Percentiles rank a stretch among this genome's conserved stretches.
Evolutionary conservation across 2,797 vertebrate species (phyloP).

Genomic region (Smutsia temminckii): DNA sequence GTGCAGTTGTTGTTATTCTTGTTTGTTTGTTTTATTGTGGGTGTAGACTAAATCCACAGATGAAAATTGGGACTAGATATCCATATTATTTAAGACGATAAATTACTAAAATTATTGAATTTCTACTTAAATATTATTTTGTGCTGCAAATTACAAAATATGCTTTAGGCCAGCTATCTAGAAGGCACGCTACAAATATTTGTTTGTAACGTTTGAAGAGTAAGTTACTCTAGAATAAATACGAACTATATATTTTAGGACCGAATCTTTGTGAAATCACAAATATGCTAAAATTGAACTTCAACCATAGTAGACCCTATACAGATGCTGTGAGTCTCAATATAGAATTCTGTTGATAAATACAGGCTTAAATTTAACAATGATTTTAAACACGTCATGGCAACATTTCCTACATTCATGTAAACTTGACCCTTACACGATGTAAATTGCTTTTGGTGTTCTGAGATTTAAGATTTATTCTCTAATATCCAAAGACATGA

Average conservation of each 20-base stretch:
- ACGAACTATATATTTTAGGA: neutral
- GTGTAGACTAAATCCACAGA: neutral
- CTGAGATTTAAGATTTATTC: slow-evolving; percentile 60
- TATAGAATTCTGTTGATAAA: neutral
- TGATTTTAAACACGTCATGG: neutral
- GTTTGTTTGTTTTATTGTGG: neutral
- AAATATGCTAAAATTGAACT: neutral
- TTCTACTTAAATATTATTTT: neutral
- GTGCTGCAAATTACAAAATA: neutral
- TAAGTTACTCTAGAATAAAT: neutral
- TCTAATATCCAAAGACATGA: slow-evolving; percentile 50
- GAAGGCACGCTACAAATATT: neutral
- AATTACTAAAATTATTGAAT: neutral
- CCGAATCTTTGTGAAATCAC: neutral
- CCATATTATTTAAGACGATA: neutral
- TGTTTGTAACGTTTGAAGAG: neutral
- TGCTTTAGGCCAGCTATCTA: neutral
- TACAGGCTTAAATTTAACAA: neutral
- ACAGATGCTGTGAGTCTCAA: neutral
- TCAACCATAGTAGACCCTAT: neutral
- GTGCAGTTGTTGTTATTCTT: neutral
- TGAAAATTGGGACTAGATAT: neutral
- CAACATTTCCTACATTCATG: neutral
- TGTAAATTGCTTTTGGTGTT: slow-evolving; percentile 48
- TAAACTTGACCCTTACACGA: slow-evolving; percentile 45